These are phyloP conservation scores for Ceyx erithaca DNA, from an alignment of 2,797 vertebrate species.

Conservation along the genomic window DNA sequence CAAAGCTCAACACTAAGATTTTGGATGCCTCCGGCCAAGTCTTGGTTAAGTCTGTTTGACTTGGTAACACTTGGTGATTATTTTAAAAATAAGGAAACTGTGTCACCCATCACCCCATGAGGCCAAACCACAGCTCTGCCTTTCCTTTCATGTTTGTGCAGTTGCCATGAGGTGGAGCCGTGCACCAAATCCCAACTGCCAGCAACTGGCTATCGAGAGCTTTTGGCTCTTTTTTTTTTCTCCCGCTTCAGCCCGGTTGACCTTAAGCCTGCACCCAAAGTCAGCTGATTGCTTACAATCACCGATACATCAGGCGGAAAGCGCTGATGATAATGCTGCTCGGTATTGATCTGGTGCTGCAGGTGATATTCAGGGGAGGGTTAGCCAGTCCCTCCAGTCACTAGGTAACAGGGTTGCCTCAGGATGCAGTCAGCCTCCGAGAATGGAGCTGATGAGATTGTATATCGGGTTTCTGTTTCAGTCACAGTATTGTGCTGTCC, in stretches of 20 bases:
- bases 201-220: not conserved
- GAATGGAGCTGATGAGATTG: not conserved
- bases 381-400: not conserved
- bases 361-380: not conserved
- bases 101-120: not conserved
- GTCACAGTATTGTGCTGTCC: not conserved
- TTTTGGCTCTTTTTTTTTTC: not conserved
- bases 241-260: not conserved
- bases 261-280: not conserved
- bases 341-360: not conserved
- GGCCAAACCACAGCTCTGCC: not conserved
- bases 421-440: not conserved
- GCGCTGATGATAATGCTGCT: not conserved
- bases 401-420: not conserved
- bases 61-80: not conserved
- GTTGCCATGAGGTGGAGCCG: constrained; percentile 47
- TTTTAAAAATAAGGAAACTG: not conserved
- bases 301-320: not conserved
- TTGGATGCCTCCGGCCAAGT: not conserved
- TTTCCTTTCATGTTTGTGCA: not conserved
- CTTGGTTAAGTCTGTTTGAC: not conserved
- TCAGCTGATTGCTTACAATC: not conserved
- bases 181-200: not conserved
- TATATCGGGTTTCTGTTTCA: not conserved
- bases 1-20: not conserved